Evolutionary conservation across 2,113 vertebrate species (phyloP).

Genomic region (Andinoacara biseriatus): DNA sequence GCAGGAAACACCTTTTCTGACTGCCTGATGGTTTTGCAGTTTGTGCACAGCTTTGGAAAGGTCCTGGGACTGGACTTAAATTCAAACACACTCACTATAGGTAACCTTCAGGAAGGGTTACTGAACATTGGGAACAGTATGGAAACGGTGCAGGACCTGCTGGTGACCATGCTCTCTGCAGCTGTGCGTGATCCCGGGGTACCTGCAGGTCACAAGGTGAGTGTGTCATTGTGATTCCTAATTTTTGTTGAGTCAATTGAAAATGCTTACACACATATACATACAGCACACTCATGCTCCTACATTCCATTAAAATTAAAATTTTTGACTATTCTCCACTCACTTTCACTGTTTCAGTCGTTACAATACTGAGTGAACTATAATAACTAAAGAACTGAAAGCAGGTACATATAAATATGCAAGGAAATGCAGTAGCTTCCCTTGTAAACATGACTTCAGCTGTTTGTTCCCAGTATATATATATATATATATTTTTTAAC

Average conservation of each 20-base stretch:
- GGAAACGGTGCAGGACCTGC: conserved; percentile 89
- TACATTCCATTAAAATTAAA: background rate
- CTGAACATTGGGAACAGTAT: conserved; percentile 87
- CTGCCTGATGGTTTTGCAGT: conserved; percentile 95
- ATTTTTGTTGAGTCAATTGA: background rate
- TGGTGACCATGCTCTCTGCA: conserved; percentile 90
- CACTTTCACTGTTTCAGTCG: background rate
- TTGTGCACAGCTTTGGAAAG: conserved; percentile 92
- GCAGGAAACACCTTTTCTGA: conserved; percentile 88
- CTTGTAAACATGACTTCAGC: background rate
- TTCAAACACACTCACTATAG: conserved; percentile 84
- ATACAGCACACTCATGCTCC: background rate
- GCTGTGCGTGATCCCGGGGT: conserved; percentile 93
- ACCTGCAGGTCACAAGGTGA: conserved; percentile 91
- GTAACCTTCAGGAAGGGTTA: conserved; percentile 90
- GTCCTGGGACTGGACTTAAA: conserved; percentile 89
- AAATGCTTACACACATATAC: background rate
- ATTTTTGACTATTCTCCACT: background rate
- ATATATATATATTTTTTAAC: too few relatives aligned
- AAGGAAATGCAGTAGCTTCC: background rate
- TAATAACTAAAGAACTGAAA: background rate
- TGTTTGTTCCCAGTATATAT: background rate
- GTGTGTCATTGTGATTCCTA: background rate
- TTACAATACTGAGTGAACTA: background rate
- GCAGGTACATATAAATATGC: background rate